These are phyloP conservation scores for Sakesphorus luctuosus DNA, from an alignment of 2,113 vertebrate genomes.

Conservation along the genomic window DNA sequence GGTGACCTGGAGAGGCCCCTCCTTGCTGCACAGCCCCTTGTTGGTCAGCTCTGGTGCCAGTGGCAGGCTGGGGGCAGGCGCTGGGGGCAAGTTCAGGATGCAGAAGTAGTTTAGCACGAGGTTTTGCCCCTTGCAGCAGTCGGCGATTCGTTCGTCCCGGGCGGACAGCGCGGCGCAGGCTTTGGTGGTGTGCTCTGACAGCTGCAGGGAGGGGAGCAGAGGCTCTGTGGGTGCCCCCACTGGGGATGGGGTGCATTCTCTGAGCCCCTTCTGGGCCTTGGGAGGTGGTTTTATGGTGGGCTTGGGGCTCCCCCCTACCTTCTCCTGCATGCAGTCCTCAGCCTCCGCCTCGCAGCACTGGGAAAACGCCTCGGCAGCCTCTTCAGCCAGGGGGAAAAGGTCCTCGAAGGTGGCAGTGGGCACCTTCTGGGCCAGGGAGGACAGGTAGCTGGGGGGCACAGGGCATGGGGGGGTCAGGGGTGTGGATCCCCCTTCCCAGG, in stretches of 20 bases:
- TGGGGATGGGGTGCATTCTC: background rate
- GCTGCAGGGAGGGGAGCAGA: background rate
- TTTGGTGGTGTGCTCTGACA: background rate
- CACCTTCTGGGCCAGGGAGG: conserved; percentile 71
- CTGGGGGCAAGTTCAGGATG: background rate
- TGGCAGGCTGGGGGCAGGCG: background rate
- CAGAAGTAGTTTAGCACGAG: background rate
- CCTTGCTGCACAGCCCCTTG: background rate
- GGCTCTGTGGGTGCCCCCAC: background rate
- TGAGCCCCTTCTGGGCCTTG: background rate
- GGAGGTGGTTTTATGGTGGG: background rate
- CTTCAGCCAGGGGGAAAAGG: conserved; percentile 61
- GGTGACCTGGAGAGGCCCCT: background rate
- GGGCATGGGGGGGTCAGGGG: too few relatives aligned
- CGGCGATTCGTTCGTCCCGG: accelerated
- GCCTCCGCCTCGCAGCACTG: conserved; percentile 67
- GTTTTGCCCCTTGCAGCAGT: background rate
- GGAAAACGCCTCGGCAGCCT: conserved; percentile 32
- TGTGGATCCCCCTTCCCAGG: background rate
- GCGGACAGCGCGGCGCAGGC: background rate
- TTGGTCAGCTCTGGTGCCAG: background rate
- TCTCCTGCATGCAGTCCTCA: conserved; percentile 63
- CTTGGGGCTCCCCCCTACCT: background rate
- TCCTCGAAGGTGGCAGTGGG: conserved; percentile 67
- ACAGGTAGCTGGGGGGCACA: conserved; percentile 32